phyloP scores from a whole-genome alignment of 2,888 invertebrate species.

The Drosophila picticornis region DNA sequence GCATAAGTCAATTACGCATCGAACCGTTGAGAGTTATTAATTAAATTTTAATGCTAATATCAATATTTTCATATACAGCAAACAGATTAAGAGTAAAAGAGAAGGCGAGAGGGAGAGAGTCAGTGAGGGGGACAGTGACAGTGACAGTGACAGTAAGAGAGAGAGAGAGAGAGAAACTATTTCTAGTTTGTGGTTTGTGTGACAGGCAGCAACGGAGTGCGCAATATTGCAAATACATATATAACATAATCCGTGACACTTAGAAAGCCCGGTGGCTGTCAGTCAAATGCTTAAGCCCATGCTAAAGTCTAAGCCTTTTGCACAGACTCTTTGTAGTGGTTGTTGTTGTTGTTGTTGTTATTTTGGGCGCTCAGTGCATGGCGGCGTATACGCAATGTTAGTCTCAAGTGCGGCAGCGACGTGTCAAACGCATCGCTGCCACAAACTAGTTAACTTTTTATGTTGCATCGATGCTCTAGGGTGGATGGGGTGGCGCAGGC shows the following conservation, averaged over 20 bases:
- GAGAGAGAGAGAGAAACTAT: neutral
- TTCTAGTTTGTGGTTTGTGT: conserved; percentile 11
- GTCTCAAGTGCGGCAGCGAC: conserved; percentile 36
- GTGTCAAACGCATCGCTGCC: conserved; percentile 54
- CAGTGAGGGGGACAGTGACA: too few species aligned
- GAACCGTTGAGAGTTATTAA: conserved; percentile 66
- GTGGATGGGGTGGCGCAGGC: conserved; percentile 7
- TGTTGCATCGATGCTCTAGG: conserved; percentile 57
- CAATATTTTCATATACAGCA: conserved; percentile 47
- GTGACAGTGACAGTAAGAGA: neutral
- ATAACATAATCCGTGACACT: conserved; percentile 80
- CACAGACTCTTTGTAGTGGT: neutral
- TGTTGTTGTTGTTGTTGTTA: conserved; percentile 15
- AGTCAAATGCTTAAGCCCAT: conserved; percentile 50
- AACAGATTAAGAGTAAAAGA: conserved; percentile 17
- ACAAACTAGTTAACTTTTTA: conserved; percentile 66
- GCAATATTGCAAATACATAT: conserved; percentile 68
- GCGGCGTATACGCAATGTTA: conserved; percentile 67
- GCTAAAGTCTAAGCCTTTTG: conserved; percentile 42
- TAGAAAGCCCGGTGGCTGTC: conserved; percentile 43
- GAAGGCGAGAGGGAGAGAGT: neutral
- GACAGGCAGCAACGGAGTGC: conserved; percentile 28
- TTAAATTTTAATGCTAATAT: conserved; percentile 70
- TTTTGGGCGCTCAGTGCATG: conserved; percentile 36
- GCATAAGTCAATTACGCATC: conserved; percentile 65